Conservation (phyloP, 2,888 invertebrate species). For the Pandemis cinnamomeana region DNA sequence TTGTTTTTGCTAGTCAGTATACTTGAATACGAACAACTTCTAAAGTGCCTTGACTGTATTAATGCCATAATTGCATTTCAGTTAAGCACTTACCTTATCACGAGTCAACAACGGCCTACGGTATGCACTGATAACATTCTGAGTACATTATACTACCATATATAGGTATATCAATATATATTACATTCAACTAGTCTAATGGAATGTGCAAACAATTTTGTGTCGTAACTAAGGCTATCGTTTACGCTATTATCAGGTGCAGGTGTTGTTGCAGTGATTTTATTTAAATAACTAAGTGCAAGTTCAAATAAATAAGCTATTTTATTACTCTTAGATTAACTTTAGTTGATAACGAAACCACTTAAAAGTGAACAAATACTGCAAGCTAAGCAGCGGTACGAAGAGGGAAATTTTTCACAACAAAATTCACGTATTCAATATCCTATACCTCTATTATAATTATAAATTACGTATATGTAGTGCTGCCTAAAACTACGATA, state of each 20-base stretch:
- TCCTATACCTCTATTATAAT: too few relatives aligned
- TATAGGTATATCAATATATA: not conserved
- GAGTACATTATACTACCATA: constrained; percentile 5
- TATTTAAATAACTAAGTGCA: not conserved
- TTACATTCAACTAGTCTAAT: constrained; percentile 14
- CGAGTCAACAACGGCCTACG: constrained; percentile 33
- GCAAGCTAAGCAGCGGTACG: too few relatives aligned
- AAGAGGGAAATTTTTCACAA: too few relatives aligned
- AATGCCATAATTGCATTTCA: constrained; percentile 10
- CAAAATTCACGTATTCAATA: too few relatives aligned
- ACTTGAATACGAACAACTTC: not conserved
- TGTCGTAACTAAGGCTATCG: constrained; percentile 4
- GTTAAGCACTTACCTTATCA: constrained; percentile 15
- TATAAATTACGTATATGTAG: too few relatives aligned
- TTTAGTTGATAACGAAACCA: too few relatives aligned
- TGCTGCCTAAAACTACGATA: too few relatives aligned
- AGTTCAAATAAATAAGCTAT: not conserved
- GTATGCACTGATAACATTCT: constrained; percentile 27
- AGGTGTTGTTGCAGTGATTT: not conserved
- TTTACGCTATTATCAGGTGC: not conserved
- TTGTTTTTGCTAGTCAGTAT: not conserved
- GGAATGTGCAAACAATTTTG: constrained; percentile 26
- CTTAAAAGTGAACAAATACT: too few relatives aligned
- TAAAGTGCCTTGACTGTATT: not conserved
- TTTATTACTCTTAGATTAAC: too few relatives aligned